These are phyloP conservation scores for Allolobophora icterica DNA, from an alignment of 2,888 invertebrate genomes.

Conservation along the genomic window DNA sequence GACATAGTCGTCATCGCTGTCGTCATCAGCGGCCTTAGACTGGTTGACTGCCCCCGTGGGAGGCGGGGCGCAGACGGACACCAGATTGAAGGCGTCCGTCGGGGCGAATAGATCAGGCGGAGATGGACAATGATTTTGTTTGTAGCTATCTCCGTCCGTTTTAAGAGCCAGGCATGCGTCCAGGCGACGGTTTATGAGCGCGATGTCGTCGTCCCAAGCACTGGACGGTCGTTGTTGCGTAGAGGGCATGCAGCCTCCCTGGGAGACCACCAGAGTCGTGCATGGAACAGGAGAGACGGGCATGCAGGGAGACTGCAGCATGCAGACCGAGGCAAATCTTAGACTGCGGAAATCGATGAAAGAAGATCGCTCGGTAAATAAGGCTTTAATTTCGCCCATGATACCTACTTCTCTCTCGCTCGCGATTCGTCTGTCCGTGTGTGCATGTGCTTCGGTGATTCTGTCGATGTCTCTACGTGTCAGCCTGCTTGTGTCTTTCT, in stretches of 20 bases:
- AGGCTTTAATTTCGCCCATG: slow-evolving; percentile 17
- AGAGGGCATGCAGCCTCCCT: not conserved
- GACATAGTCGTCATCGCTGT: not conserved
- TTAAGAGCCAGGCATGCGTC: not conserved
- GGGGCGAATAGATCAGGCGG: slow-evolving; percentile 13
- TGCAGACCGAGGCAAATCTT: not conserved
- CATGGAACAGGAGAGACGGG: not conserved
- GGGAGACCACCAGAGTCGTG: not conserved
- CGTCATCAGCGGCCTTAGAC: slow-evolving; percentile 25
- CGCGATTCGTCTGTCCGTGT: not conserved
- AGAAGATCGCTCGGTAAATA: slow-evolving; percentile 17
- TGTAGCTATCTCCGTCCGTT: not conserved
- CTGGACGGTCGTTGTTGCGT: not conserved
- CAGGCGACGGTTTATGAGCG: slow-evolving; percentile 8
- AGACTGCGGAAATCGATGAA: slow-evolving; percentile 5
- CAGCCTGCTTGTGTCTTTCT: not conserved
- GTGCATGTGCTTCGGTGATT: not conserved
- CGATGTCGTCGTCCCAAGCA: not conserved
- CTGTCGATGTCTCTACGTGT: not conserved
- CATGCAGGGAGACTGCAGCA: not conserved
- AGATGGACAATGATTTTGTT: slow-evolving; percentile 23
- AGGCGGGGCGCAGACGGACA: slow-evolving; percentile 25
- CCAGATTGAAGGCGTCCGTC: slow-evolving; percentile 28
- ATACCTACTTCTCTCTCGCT: not conserved
- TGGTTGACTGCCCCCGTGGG: slow-evolving; percentile 27